Percentiles rank a stretch among this genome's conserved stretches.
Evolutionary conservation across 2,888 invertebrate genomes (phyloP).

Genomic region (Mactromeris polynyma): DNA sequence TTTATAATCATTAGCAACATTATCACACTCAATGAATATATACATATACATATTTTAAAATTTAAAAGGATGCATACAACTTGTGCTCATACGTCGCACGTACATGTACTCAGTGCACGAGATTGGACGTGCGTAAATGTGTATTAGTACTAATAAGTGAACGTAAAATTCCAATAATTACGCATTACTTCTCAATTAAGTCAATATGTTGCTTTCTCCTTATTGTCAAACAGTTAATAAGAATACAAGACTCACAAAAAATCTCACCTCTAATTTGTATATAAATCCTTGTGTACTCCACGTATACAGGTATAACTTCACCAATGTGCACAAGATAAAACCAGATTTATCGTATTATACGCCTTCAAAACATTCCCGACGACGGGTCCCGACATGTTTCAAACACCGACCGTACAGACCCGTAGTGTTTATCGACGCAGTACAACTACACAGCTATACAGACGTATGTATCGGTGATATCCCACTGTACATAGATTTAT

Average conservation of each 20-base stretch:
- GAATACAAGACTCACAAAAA: neutral
- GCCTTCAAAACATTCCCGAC: constrained; percentile 28
- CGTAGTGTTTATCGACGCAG: constrained; percentile 26
- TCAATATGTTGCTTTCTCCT: too few species aligned
- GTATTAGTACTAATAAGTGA: too few species aligned
- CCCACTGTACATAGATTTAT: neutral
- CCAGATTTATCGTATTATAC: constrained; percentile 17
- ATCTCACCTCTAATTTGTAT: neutral
- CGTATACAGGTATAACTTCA: neutral
- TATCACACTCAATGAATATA: neutral
- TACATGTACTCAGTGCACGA: too few species aligned
- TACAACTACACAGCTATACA: neutral
- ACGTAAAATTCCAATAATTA: too few species aligned
- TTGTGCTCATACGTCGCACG: too few species aligned
- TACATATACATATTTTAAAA: neutral
- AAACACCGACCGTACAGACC: constrained; percentile 9
- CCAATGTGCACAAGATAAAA: neutral
- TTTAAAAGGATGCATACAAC: too few species aligned
- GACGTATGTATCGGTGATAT: neutral
- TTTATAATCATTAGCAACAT: neutral
- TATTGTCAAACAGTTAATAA: too few species aligned
- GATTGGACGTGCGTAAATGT: too few species aligned
- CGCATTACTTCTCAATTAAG: too few species aligned
- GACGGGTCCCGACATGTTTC: constrained; percentile 53
- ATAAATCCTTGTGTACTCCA: neutral